Evolutionary conservation across 1,140 invertebrate genomes (phyloP), one percentile per base, ranked within the genome.

Genomic region (Phocides pigmalion): DNA sequence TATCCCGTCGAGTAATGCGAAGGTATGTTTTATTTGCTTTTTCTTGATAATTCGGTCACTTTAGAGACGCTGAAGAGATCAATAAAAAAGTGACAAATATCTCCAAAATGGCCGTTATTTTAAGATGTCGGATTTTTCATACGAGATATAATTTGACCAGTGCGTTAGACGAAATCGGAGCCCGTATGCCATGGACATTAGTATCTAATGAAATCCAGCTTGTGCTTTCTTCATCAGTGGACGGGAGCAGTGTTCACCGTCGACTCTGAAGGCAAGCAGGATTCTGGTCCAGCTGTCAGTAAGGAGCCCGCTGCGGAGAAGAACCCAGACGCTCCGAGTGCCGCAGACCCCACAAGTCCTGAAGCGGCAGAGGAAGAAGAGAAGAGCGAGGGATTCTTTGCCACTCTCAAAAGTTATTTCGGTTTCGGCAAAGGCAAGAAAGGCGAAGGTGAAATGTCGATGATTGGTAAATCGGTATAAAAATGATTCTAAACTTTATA

Each of bases 141-240:
- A 37, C 22, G 46, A 41, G 16, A 54, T 9, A 53, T 63, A 19
- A 25, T 44, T 35, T 44, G 9, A 22, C 66, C 72, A 84, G 87
- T 89, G 87, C 85, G 87, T 89, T 89, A 79, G 85, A 87, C 87
- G 87, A 89, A 87, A 89, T 84, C 85, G 82, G 87, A 87, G 82
- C 78, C 84, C 77, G 70, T 64, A 68, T 72, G 77, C 56, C 62
- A 69, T 69, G 74, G 54, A 69, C 64, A 74, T 84, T 72, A 82
- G 72, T 76, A 79, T 84, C 82, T 87, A 87, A 85, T 89, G 83
- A 87, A 84, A 85, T 77, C 87, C 79, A 89, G 87, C 81, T 79
- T 89, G 82, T 87, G 72, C 83, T 89, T 89, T 89, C 62, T 87
- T 84, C 82, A 86, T 87, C 83, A 89, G 87, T 68, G 76, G 77